phyloP scores from a whole-genome alignment of 2,797 vertebrate species.

The Acanthopagrus latus region DNA sequence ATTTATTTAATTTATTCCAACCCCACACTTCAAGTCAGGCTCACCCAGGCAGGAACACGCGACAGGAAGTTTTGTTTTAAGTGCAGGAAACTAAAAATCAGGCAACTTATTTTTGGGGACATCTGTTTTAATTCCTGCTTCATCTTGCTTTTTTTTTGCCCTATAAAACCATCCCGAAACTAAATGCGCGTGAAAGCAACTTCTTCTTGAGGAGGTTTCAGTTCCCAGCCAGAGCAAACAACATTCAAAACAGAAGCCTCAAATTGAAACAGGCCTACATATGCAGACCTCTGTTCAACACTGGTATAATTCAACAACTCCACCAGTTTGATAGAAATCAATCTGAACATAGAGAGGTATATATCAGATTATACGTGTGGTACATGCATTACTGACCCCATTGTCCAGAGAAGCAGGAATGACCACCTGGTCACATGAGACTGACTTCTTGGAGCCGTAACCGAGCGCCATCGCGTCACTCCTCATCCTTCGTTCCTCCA shows the following conservation, averaged over 20 bases:
- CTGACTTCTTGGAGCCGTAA: slow-evolving; percentile 62
- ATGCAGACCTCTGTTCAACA: background rate
- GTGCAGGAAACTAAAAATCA: background rate
- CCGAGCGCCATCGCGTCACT: slow-evolving; percentile 75
- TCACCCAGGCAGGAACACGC: background rate
- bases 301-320: background rate
- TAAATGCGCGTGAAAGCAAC: background rate
- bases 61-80: slow-evolving; percentile 8
- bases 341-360: background rate
- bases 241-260: background rate
- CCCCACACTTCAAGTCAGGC: background rate
- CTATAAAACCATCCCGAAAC: background rate
- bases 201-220: background rate
- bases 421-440: slow-evolving; percentile 50
- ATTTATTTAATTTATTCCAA: no score
- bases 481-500: slow-evolving; percentile 14
- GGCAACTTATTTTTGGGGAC: no score
- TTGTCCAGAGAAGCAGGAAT: slow-evolving; percentile 30
- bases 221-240: background rate
- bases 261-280: background rate
- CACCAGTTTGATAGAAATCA: background rate
- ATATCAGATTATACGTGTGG: background rate
- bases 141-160: background rate
- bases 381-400: slow-evolving; percentile 56
- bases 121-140: background rate